A percentile compares a stretch with the other conserved stretches of the same genome.
phyloP scores from a whole-genome alignment of 2,888 invertebrate genomes.

The Tanypteryx hageni region DNA sequence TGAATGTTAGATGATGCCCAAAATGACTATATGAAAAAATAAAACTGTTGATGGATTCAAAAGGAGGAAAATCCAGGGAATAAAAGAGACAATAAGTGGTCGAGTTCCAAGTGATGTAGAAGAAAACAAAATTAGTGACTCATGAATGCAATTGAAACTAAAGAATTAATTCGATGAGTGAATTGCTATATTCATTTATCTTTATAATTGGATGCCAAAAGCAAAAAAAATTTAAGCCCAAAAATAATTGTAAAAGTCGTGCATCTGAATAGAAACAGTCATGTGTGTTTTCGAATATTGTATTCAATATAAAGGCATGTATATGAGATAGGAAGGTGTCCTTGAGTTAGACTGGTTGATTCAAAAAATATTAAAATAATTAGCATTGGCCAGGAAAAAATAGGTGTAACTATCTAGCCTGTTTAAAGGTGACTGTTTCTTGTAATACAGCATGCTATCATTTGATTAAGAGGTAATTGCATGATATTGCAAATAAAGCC shows the following conservation, averaged over 20 bases:
- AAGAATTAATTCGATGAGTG: constrained; percentile 9
- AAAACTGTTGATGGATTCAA: constrained; percentile 6
- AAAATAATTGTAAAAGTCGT: constrained; percentile 11
- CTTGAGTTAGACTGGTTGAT: constrained; percentile 47
- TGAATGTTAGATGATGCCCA: background rate
- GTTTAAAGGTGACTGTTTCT: background rate
- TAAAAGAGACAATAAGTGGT: constrained; percentile 61
- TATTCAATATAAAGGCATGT: background rate
- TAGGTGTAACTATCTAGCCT: background rate
- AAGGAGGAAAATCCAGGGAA: constrained; percentile 58
- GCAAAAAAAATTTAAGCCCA: background rate
- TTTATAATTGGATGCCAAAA: constrained; percentile 9
- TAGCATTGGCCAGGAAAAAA: constrained; percentile 23
- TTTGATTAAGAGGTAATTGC: background rate
- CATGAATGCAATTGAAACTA: constrained; percentile 6
- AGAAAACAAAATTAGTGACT: constrained; percentile 37
- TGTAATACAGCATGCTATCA: background rate
- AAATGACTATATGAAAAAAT: constrained; percentile 5
- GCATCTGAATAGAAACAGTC: constrained; percentile 29
- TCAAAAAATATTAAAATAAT: background rate
- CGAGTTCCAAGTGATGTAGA: constrained; percentile 63
- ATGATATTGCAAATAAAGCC: constrained; percentile 4
- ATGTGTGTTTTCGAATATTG: background rate
- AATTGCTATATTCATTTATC: constrained; percentile 28
- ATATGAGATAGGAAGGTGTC: background rate